Evolutionary conservation across 2,113 vertebrate genomes (phyloP), one percentile per base, ranked within the genome.

Genomic region (Cyprinodon brontotheroides): DNA sequence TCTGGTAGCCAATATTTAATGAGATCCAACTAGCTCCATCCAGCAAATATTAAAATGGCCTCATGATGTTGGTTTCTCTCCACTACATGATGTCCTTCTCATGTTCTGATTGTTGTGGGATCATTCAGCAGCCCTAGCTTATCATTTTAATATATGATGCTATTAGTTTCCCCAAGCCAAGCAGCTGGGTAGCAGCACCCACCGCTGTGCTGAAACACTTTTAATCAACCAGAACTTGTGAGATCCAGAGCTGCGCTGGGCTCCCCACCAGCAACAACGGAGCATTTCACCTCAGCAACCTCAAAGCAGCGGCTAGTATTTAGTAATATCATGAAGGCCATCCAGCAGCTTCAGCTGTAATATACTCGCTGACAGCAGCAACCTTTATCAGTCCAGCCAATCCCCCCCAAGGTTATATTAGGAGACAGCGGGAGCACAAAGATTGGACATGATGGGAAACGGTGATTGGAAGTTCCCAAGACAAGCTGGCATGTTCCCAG

Each of bases 241-340:
- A 91, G 66, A 79, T 78, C 71, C 84, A 0, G 3, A 61, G 73
- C 79, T 66, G 86, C 71, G 45, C 78, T 84, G 60, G 82, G 81
- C 89, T 86, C 88, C 92, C 89, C 85, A 84, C 87, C 84, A 83
- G 80, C 86, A 71, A 77, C 61, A 81, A 81, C 81, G 65, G 20
- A 89, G 81, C 76, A 13, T 77, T 91, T 94, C 93, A 92, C 93
- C 93, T 94, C 92, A 94, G 94, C 93, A 94, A 94, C 94, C 89
- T 87, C 82, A 91, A 80, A 85, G 78, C 85, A 70, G 82, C 88
- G 82, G 92, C 89, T 89, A 93, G 91, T 88, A 94, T 94, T 92
- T 92, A 89, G 87, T 89, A 92, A 94, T 93, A 91, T 92, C 65
- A 68, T 86, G 92, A 76, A 57, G 77, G 86, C 81, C 2, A 78